Conservation (phyloP, 2,113 vertebrate genomes). For the Cathartes aura region DNA sequence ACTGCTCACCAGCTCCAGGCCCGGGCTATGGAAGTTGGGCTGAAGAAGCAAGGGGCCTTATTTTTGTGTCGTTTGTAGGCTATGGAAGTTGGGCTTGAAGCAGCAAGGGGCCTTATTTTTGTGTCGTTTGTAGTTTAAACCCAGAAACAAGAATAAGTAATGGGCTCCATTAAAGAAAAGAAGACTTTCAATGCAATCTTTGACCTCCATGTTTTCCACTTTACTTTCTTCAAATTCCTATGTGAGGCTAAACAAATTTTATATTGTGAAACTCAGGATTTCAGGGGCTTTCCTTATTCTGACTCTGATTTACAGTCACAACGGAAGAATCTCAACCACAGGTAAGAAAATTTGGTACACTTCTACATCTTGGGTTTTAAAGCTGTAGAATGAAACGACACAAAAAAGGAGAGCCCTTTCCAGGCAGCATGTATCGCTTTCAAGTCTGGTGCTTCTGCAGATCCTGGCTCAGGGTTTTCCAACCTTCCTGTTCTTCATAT, state of each 20-base stretch:
- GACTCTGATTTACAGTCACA: not conserved
- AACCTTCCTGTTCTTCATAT: not conserved
- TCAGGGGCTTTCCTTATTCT: not conserved
- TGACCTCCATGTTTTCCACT: not conserved
- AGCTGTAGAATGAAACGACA: not conserved
- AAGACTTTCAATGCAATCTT: not conserved
- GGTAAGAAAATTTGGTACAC: too few species aligned
- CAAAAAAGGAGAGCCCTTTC: not conserved
- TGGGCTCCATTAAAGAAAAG: not conserved
- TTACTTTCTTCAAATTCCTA: not conserved
- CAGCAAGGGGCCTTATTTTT: not conserved
- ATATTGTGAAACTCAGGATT: not conserved
- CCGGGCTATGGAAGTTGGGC: not conserved
- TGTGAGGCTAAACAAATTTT: not conserved
- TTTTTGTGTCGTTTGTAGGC: not conserved
- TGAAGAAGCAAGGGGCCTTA: not conserved
- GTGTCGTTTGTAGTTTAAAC: not conserved
- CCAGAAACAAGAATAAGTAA: not conserved
- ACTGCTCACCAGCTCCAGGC: not conserved
- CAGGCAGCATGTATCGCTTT: rapidly evolving
- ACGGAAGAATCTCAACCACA: too few species aligned
- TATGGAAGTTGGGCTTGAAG: not conserved
- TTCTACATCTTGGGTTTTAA: not conserved
- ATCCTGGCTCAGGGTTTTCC: not conserved
- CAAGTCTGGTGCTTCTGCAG: not conserved